Percentiles rank a stretch among this genome's conserved stretches.
phyloP scores from a whole-genome alignment of 2,888 invertebrate species.

The Ametastegia equiseti region DNA sequence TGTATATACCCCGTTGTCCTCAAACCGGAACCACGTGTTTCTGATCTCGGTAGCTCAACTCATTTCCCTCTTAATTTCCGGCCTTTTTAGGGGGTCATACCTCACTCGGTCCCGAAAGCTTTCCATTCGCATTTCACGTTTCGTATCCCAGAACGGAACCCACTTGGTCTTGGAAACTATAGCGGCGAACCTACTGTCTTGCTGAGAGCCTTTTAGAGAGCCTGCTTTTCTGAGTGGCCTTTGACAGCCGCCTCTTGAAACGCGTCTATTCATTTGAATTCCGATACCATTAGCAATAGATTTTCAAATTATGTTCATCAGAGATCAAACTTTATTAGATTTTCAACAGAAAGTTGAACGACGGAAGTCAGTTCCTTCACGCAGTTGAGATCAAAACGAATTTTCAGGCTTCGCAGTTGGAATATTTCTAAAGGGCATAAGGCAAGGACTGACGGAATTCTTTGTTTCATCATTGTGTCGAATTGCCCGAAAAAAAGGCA shows the following conservation, averaged over 20 bases:
- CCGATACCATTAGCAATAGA: not conserved
- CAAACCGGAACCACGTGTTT: slow-evolving; percentile 41
- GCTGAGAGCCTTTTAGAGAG: slow-evolving; percentile 21
- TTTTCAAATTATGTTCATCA: not conserved
- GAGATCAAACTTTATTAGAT: not conserved
- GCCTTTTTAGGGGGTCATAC: slow-evolving; percentile 51
- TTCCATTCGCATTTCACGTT: slow-evolving; percentile 32
- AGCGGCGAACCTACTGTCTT: slow-evolving; percentile 5
- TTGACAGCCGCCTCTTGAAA: not conserved
- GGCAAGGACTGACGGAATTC: not conserved
- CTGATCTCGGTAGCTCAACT: slow-evolving; percentile 46
- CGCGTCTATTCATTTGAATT: not conserved
- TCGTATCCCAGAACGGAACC: slow-evolving; percentile 27
- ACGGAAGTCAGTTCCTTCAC: not conserved
- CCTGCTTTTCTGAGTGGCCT: not conserved
- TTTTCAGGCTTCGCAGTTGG: not conserved
- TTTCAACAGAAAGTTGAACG: not conserved
- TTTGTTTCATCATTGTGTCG: slow-evolving; percentile 28
- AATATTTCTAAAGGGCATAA: not conserved
- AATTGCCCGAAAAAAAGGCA: not conserved
- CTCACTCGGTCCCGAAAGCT: slow-evolving; percentile 1
- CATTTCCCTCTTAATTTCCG: slow-evolving; percentile 66
- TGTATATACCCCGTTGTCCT: slow-evolving; percentile 32
- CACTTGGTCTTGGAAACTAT: slow-evolving; percentile 10
- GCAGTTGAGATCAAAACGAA: not conserved